phyloP scores from a whole-genome alignment of 2,888 invertebrate genomes.

The Melanargia galathea region DNA sequence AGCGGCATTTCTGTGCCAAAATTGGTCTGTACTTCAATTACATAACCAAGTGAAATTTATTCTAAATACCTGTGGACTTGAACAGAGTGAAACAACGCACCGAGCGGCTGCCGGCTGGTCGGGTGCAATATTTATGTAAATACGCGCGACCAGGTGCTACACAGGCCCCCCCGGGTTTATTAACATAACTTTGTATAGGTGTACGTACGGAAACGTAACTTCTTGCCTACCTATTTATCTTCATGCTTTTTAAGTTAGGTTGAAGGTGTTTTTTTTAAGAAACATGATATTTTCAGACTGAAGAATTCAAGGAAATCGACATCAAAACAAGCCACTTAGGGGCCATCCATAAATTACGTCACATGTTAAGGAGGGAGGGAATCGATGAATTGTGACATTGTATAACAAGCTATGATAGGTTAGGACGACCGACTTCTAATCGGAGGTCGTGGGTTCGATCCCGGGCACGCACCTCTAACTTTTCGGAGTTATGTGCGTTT shows the following conservation, averaged over 20 bases:
- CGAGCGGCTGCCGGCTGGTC: constrained; percentile 17
- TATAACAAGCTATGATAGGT: too few species aligned
- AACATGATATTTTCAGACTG: background rate
- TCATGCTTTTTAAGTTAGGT: constrained; percentile 12
- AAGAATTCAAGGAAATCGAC: background rate
- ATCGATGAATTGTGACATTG: too few species aligned
- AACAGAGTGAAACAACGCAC: constrained; percentile 35
- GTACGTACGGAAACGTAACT: background rate
- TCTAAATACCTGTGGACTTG: constrained; percentile 39
- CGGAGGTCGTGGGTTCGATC: too few species aligned
- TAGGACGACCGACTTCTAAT: too few species aligned
- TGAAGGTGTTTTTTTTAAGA: background rate
- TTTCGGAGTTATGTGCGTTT: too few species aligned
- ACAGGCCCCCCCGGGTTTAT: constrained; percentile 33
- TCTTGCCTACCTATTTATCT: constrained; percentile 25
- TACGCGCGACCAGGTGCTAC: constrained; percentile 37
- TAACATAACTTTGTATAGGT: constrained; percentile 38
- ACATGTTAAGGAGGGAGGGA: too few species aligned
- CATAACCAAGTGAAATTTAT: constrained; percentile 33
- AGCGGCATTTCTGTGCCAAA: background rate
- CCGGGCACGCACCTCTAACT: too few species aligned
- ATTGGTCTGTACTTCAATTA: constrained; percentile 14
- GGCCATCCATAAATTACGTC: too few species aligned
- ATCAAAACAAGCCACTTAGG: background rate
- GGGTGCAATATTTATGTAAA: constrained; percentile 42